Evolutionary conservation across 2,113 vertebrate genomes (phyloP), one percentile per base, ranked within the genome.

Genomic region (Brienomyrus longianalis): DNA sequence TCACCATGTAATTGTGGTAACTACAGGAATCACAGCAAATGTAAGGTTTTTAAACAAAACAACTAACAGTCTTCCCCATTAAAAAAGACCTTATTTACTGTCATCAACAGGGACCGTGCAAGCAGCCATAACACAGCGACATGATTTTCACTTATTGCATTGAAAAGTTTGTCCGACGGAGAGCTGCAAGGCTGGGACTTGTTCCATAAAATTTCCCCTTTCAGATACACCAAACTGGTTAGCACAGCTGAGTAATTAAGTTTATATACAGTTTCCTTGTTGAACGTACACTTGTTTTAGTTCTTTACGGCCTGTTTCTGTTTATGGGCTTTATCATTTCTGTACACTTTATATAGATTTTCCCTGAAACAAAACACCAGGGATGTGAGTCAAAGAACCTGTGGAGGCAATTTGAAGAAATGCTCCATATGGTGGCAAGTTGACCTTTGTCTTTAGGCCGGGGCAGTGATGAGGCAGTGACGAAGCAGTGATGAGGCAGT

Each of bases 21-120:
- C 51, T 83, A 35, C 15, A n/a, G 31, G 88, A 77, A 50, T 83
- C 50, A 47, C 15, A 39, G 70, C 74, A 31, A 70, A 48, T 21
- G n/a, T 43, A 11, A 21, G 47, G 47, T 89, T 89, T 52, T 80
- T 39, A 89, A 80, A 51, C 88, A 89, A 52, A 35, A 80, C 48
- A 52, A 89, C 52, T 48, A 27, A 45, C 15, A 39, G 88, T 21
- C 35, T 43, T 47, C 59, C 23, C 43, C 13, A 35, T 70, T 88
- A 48, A 31, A 88, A 70, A 74, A 17, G 10, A 6, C 21, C 59
- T 9, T 88, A 88, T 62, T 88, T 88, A 27, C 88, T 15, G 23
- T 43, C 17, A 5, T 31, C 66, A n/a, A 88, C 88, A 21, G 43
- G 21, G 47, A 17, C 87, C 8, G 15, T 50, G 45, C 45, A 39